Evolutionary conservation across 1,140 invertebrate genomes (phyloP).

Genomic region (Gyrodactylus bullatarudis): DNA sequence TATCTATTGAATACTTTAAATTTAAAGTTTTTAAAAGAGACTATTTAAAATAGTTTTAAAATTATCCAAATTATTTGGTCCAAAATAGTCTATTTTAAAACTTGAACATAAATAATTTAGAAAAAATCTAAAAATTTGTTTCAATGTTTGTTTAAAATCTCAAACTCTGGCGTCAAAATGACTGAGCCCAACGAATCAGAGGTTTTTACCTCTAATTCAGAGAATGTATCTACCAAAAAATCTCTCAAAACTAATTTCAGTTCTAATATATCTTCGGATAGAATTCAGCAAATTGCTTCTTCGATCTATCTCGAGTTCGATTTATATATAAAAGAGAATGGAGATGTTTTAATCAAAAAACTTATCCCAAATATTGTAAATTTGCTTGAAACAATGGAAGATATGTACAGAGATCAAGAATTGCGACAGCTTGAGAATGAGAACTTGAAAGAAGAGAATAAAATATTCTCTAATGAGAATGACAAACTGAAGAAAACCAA

Average conservation of each 20-base stretch:
- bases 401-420: not conserved
- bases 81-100: no score
- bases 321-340: not conserved
- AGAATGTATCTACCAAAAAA: not conserved
- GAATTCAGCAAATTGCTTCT: not conserved
- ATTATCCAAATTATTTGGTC: no score
- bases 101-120: no score
- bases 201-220: not conserved
- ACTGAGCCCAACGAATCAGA: not conserved
- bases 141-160: no score
- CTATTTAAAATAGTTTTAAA: no score
- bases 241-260: not conserved
- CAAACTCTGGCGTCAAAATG: no score
- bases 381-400: not conserved
- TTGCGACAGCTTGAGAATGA: not conserved
- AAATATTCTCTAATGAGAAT: not conserved
- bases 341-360: not conserved
- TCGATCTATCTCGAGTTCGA: not conserved
- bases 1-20: no score
- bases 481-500: not conserved
- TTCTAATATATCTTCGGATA: not conserved
- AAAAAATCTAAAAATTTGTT: no score
- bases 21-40: no score
- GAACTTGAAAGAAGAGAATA: not conserved
- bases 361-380: not conserved